Percentiles rank a stretch among this genome's conserved stretches.
phyloP scores from a whole-genome alignment of 2,113 vertebrate species.

The Nansenia antarctica region DNA sequence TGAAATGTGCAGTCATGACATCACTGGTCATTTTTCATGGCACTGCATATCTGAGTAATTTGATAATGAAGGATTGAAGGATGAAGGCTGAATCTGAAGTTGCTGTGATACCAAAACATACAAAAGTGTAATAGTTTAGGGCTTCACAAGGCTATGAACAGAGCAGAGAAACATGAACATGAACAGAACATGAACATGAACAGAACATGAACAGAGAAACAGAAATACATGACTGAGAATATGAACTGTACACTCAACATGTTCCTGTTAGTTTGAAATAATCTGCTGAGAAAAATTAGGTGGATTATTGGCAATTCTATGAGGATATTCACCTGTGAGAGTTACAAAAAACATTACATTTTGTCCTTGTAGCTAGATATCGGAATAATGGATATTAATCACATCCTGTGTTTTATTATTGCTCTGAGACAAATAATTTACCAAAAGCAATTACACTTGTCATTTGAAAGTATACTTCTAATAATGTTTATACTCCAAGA shows the following conservation, averaged over 20 bases:
- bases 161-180: too few species aligned
- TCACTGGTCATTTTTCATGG: not conserved
- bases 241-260: not conserved
- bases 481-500: not conserved
- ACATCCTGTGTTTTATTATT: too few species aligned
- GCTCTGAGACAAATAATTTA: not conserved
- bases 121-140: not conserved
- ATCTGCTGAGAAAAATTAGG: not conserved
- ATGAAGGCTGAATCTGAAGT: too few species aligned
- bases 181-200: not conserved
- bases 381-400: too few species aligned
- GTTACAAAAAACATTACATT: constrained; percentile 26
- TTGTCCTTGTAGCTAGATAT: too few species aligned
- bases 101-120: not conserved
- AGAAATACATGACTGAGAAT: too few species aligned
- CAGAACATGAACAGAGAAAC: too few species aligned
- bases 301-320: not conserved
- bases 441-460: not conserved
- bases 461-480: not conserved
- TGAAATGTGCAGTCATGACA: not conserved
- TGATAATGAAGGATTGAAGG: not conserved
- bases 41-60: too few species aligned
- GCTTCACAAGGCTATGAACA: not conserved
- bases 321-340: not conserved
- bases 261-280: not conserved